Percentiles rank a stretch among this genome's conserved stretches.
Conservation (phyloP, 2,113 vertebrate genomes). For the Polypterus senegalus region DNA sequence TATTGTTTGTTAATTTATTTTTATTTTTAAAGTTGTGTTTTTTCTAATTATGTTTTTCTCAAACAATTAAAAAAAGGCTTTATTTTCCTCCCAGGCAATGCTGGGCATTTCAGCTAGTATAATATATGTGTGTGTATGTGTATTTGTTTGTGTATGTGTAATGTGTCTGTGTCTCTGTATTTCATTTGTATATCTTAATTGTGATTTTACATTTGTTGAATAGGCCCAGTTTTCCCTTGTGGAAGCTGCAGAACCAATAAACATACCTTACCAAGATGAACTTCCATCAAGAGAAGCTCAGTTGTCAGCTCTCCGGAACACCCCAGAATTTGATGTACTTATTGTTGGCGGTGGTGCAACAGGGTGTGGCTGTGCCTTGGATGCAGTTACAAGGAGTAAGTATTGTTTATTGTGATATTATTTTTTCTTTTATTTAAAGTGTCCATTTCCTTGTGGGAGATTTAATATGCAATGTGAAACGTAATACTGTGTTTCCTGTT, state of each 20-base stretch:
- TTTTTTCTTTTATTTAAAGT: background rate
- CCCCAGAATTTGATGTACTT: conserved; percentile 72
- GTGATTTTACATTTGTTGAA: conserved; percentile 25
- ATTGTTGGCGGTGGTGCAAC: conserved; percentile 89
- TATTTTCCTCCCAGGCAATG: too few relatives aligned
- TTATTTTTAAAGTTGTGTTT: too few relatives aligned
- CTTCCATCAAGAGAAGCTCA: conserved; percentile 68
- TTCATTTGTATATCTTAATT: background rate
- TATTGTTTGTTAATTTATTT: too few relatives aligned
- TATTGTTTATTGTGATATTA: background rate
- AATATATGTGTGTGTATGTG: too few relatives aligned
- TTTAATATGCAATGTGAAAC: too few relatives aligned
- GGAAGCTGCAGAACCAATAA: conserved; percentile 55
- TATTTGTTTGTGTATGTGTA: too few relatives aligned
- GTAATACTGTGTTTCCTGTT: too few relatives aligned
- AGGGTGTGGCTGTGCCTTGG: conserved; percentile 84
- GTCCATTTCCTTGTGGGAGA: too few relatives aligned
- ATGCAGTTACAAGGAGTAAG: conserved; percentile 82
- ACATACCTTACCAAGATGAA: conserved; percentile 29
- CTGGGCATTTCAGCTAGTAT: too few relatives aligned
- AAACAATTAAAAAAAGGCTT: too few relatives aligned
- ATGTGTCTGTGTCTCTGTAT: background rate
- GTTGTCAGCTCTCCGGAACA: conserved; percentile 43
- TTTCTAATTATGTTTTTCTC: too few relatives aligned
- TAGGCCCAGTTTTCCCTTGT: conserved; percentile 58